A percentile compares a stretch with the other conserved stretches of the same genome.
Evolutionary conservation across 2,797 vertebrate genomes (phyloP).

Genomic region (Acanthopagrus latus): DNA sequence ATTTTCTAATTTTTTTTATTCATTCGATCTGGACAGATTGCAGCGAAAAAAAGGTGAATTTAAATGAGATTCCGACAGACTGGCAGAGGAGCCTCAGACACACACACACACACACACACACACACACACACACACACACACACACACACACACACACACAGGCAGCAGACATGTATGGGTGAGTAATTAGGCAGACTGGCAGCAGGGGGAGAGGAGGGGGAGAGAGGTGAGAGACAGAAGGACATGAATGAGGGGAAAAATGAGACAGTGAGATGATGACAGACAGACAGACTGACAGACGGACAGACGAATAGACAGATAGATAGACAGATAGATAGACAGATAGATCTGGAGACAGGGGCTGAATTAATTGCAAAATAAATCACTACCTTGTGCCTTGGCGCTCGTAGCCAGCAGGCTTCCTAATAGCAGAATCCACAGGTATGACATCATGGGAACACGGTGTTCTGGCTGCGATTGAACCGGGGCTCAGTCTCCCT

Average conservation of each 20-base stretch:
- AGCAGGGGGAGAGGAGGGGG: constrained; percentile 16
- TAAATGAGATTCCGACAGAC: constrained; percentile 39
- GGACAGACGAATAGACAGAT: constrained; percentile 35
- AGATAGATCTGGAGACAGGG: not conserved
- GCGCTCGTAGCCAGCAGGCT: constrained; percentile 78
- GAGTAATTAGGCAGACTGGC: constrained; percentile 19
- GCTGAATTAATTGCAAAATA: constrained; percentile 31
- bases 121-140: constrained; percentile 1
- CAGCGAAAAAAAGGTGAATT: constrained; percentile 32
- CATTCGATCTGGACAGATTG: constrained; percentile 23
- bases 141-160: constrained; percentile 1
- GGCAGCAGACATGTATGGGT: not conserved
- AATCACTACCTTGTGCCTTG: constrained; percentile 80
- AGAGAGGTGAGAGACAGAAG: constrained; percentile 36
- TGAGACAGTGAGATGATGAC: constrained; percentile 37
- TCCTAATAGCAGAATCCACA: constrained; percentile 85
- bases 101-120: constrained; percentile 12
- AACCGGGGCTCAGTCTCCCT: constrained; percentile 47
- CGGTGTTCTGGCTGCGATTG: constrained; percentile 69
- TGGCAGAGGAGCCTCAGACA: constrained; percentile 20
- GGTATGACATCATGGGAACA: constrained; percentile 86
- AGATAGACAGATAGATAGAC: constrained; percentile 36
- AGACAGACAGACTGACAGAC: constrained; percentile 23
- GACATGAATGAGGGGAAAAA: constrained; percentile 5
- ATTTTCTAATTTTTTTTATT: not conserved